Base-by-base conservation (phyloP, 2,888 invertebrate species). In the Halictus quadricinctus region DNA sequence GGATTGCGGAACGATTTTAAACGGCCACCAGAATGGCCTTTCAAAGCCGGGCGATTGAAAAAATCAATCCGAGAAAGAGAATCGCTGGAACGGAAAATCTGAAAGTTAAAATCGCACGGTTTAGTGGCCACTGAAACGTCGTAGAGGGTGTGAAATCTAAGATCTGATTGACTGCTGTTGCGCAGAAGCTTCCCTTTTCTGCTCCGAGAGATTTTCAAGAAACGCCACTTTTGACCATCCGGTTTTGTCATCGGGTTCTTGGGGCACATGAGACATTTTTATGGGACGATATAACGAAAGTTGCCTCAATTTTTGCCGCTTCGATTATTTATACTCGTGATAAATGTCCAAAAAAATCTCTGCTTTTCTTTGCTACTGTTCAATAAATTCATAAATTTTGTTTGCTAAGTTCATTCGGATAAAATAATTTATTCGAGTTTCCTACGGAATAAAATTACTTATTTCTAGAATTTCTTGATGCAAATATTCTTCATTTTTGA, bases 1-100 rank as follows among this genome's bases (percentile, higher is more conserved):
- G 36, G 66, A 66, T 72, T 18, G 83, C 43, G 75, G 36, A 74
- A 76, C 73, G 50, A 50, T 60, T 18, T 73, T 74, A 46, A 79
- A 76, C 69, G 78, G 64, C 21, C 72, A 21, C 72, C 12, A 7
- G 58, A 48, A 70, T 50, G 0, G 43, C 64, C 18, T n/a, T 15
- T 76, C 50, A 36, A 54, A 70, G 29, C 29, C 73, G 7, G 72
- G 18, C 29, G 10, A 48, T 18, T 12, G 70, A 13, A 25, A 72
- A 46, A 72, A 69, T 43, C 43, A 43, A 18, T 43, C 10, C 5
- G 69, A 43, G 41, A 43, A 69, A 41, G 21, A 69, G 69, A 69
- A 41, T 69, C 69, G 12, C 21, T 21, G 1, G 43, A 21, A 21
- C 41, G 69, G 69, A 69, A 69, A 69, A 69, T 69, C 69, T 41